These are phyloP conservation scores for Larimichthys crocea DNA, from an alignment of 2,113 vertebrate species.

Conservation along the genomic window DNA sequence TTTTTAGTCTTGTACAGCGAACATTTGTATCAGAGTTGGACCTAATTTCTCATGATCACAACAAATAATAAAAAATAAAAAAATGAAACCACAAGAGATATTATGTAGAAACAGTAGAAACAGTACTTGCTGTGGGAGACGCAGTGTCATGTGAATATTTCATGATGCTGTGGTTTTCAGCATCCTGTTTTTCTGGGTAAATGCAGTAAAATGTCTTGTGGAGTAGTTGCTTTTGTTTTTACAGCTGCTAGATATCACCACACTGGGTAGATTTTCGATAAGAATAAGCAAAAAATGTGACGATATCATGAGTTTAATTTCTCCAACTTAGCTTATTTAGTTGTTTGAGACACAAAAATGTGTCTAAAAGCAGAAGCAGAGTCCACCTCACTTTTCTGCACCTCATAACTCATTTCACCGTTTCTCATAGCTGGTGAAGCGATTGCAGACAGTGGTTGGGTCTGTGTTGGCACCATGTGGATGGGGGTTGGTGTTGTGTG, in stretches of 20 bases:
- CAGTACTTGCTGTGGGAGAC: background rate
- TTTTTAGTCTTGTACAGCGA: background rate
- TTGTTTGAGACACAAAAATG: background rate
- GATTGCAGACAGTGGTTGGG: conserved; percentile 25
- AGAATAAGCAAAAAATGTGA: background rate
- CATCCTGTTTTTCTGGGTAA: background rate
- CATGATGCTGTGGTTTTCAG: background rate
- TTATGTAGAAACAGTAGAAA: background rate
- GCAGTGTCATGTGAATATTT: background rate
- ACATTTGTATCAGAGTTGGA: background rate
- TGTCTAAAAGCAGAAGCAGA: no score
- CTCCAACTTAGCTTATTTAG: background rate
- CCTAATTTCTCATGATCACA: no score
- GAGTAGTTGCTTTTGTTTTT: conserved; percentile 12
- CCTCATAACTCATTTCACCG: background rate
- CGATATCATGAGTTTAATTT: background rate
- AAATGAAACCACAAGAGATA: background rate
- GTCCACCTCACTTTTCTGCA: background rate
- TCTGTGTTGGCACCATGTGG: conserved; percentile 35
- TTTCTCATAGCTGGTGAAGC: background rate
- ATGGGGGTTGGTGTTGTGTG: conserved; percentile 33
- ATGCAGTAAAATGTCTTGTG: conserved; percentile 6
- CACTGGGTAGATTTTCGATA: background rate
- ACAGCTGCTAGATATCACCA: background rate
- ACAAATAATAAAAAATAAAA: no score